Percentiles rank a stretch among this genome's conserved stretches.
Conservation (phyloP, 2,113 vertebrate species). For the Athene cunicularia region DNA sequence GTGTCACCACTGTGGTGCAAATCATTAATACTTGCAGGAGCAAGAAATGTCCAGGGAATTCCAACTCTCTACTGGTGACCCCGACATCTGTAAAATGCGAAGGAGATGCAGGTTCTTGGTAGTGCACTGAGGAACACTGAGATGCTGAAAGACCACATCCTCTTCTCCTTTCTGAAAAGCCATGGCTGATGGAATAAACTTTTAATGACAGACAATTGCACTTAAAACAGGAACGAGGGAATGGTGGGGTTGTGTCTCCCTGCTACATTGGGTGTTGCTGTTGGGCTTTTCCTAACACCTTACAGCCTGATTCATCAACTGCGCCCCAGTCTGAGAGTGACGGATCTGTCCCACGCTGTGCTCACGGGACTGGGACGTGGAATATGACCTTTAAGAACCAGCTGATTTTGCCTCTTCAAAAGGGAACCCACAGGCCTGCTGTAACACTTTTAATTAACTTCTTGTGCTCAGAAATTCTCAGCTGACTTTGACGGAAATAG, state of each 20-base stretch:
- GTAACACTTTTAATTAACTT: background rate
- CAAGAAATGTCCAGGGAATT: background rate
- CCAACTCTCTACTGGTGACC: background rate
- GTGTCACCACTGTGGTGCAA: background rate
- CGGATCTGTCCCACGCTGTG: fast-evolving
- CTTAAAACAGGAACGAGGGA: background rate
- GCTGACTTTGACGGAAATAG: background rate
- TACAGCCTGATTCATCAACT: background rate
- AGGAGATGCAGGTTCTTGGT: background rate
- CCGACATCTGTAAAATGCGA: background rate
- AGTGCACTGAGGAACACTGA: background rate
- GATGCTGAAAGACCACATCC: background rate
- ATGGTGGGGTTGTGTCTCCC: background rate
- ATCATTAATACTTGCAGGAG: background rate
- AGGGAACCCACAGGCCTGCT: background rate
- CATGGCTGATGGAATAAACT: background rate
- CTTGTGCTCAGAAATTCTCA: background rate
- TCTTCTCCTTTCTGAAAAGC: background rate
- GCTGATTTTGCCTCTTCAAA: background rate
- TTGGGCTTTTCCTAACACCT: background rate
- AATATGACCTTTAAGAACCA: fast-evolving
- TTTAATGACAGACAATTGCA: background rate
- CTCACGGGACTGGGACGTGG: fast-evolving
- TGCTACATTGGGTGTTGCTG: background rate
- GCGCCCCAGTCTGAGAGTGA: fast-evolving